A percentile compares a stretch with the other conserved stretches of the same genome.
These are phyloP conservation scores for Pangasius djambal DNA, from an alignment of 2,797 vertebrate species.

Conservation along the genomic window DNA sequence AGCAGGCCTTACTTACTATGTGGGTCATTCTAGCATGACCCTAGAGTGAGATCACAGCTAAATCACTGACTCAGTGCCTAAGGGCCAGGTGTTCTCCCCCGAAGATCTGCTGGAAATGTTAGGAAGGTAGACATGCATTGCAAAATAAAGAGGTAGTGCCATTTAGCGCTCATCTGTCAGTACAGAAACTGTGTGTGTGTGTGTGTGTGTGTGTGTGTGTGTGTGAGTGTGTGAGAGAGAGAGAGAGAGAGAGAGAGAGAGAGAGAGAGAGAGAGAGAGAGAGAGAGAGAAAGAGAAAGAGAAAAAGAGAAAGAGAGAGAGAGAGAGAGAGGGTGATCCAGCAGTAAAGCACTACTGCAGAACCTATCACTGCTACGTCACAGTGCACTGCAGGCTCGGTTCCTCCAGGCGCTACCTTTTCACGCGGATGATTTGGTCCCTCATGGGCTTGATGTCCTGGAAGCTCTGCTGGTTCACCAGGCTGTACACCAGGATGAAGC, in stretches of 20 bases:
- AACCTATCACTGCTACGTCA: neutral
- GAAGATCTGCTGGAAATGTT: neutral
- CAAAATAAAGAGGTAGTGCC: neutral
- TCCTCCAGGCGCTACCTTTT: slow-evolving; percentile 82
- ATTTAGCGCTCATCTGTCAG: neutral
- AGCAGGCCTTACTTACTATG: slow-evolving; percentile 5
- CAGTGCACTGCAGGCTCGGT: slow-evolving; percentile 38
- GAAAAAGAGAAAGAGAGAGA: neutral
- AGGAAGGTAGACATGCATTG: neutral
- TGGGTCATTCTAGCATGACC: neutral
- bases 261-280: neutral
- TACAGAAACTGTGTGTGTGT: neutral
- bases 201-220: neutral
- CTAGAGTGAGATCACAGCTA: slow-evolving; percentile 11
- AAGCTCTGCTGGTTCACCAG: slow-evolving; percentile 98
- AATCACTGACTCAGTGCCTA: neutral
- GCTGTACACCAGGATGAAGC: slow-evolving; percentile 96
- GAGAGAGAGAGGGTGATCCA: neutral
- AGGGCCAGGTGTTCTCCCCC: neutral
- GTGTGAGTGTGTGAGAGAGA: too few relatives aligned
- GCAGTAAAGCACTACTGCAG: slow-evolving; percentile 37
- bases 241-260: neutral
- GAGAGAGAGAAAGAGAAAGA: neutral
- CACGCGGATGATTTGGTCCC: slow-evolving; percentile 97
- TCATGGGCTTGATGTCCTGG: slow-evolving; percentile 96